These are phyloP conservation scores for Onchidella celtica DNA, from an alignment of 2,888 invertebrate species.

Conservation along the genomic window DNA sequence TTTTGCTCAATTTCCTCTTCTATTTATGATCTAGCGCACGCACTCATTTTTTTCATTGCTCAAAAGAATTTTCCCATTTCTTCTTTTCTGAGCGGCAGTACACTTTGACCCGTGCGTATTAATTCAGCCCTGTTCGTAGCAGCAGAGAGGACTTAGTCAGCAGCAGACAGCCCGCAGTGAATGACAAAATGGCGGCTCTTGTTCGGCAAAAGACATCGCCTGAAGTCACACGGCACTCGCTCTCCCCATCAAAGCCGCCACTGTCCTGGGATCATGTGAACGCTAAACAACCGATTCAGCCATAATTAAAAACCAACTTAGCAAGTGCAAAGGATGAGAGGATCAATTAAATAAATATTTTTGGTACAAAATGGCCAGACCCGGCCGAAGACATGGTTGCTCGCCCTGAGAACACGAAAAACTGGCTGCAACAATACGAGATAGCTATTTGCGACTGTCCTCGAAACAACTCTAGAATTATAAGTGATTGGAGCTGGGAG, in stretches of 20 bases:
- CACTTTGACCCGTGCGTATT: slow-evolving; percentile 22
- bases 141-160: slow-evolving; percentile 17
- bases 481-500: slow-evolving; percentile 20
- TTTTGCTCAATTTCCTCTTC: slow-evolving; percentile 47
- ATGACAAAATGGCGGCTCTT: slow-evolving; percentile 19
- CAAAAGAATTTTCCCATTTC: neutral
- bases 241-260: neutral
- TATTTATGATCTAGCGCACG: slow-evolving; percentile 19
- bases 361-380: slow-evolving; percentile 53
- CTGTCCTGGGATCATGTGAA: slow-evolving; percentile 25
- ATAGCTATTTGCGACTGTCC: slow-evolving; percentile 31
- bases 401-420: slow-evolving; percentile 13
- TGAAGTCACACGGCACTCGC: slow-evolving; percentile 24
- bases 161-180: slow-evolving; percentile 11
- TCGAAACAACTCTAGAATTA: slow-evolving; percentile 24
- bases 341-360: slow-evolving; percentile 58
- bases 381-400: slow-evolving; percentile 18
- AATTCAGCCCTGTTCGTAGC: slow-evolving; percentile 10
- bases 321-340: slow-evolving; percentile 39
- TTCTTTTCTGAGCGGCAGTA: neutral
- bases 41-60: slow-evolving; percentile 11
- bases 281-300: slow-evolving; percentile 54
- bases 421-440: slow-evolving; percentile 12
- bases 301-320: slow-evolving; percentile 56
- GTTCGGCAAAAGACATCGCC: slow-evolving; percentile 28